Base-by-base conservation (phyloP, 1,140 invertebrate genomes). In the Calephelis virginiensis region DNA sequence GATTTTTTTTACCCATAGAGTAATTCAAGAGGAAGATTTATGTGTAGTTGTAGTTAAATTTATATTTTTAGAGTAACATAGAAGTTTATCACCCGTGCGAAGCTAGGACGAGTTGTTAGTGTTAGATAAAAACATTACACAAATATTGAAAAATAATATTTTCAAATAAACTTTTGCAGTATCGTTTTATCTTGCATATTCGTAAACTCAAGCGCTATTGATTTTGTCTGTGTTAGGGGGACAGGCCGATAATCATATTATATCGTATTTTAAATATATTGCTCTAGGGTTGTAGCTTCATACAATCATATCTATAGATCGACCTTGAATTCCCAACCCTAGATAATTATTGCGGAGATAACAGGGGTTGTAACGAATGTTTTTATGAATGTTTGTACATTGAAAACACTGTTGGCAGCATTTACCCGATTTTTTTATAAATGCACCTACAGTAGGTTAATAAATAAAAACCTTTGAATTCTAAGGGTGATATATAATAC, bases 161-260 rank as follows among this genome's bases (percentile, higher is more conserved):
- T 43, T 8, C 8, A 43, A 40, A 43, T 43, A 43, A 43, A 43
- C 8, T 7, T 43, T 43, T 45, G 63, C 47, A 53, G 64, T 50
- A 70, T 70, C 69, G 60, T 28, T 37, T 11, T 43, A 49, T 83
- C 83, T 83, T 77, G 72, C 78, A 70, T 85, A 80, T 87, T 84
- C 86, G 50, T 50, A 61, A 59, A 77, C 75, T 78, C 81, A 89
- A 86, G 85, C 87, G 77, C 77, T 90, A 90, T 90, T 77, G 87
- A 90, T 90, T 90, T 90, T 87, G 87, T 90, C 87, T 89, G 85
- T 90, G 86, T 89, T 87, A 90, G 87, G 86, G 85, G 85, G 84
- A 85, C 83, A 85, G 79, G 66, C 74, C 83, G 82, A 85, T 90
- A 89, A 89, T 89, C 85, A 86, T 88, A 85, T 90, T 90, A 90